These are phyloP conservation scores for Aspidapion aeneum DNA, from an alignment of 2,888 invertebrate species.

Conservation along the genomic window DNA sequence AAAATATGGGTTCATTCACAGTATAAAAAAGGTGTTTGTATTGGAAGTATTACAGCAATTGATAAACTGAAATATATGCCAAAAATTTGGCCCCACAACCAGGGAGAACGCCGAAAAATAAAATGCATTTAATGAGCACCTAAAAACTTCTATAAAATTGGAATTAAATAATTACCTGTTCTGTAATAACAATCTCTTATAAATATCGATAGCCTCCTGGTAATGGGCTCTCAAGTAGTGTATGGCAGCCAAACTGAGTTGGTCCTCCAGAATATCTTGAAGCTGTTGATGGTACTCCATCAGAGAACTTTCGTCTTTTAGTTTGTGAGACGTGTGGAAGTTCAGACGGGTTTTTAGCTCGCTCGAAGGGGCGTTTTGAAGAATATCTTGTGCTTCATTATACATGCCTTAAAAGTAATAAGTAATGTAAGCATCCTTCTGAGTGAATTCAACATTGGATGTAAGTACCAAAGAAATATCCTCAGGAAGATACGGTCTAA, in stretches of 20 bases:
- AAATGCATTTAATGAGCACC: background rate
- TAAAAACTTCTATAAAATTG: background rate
- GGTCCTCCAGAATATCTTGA: conserved; percentile 89
- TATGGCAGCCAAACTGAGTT: conserved; percentile 91
- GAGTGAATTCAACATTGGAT: conserved; percentile 4
- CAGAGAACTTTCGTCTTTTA: conserved; percentile 81
- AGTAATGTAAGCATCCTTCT: too few relatives aligned
- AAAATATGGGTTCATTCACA: too few relatives aligned
- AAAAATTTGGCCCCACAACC: too few relatives aligned
- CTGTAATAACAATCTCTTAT: conserved; percentile 87
- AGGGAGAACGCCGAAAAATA: too few relatives aligned
- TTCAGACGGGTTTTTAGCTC: conserved; percentile 71
- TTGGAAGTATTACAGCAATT: too few relatives aligned
- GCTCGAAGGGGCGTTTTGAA: conserved; percentile 58
- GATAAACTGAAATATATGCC: too few relatives aligned
- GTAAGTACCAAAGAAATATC: background rate
- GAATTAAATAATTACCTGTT: conserved; percentile 65
- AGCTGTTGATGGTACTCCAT: conserved; percentile 82
- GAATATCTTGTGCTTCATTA: conserved; percentile 63
- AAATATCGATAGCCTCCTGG: conserved; percentile 98
- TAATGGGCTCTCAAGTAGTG: conserved; percentile 96
- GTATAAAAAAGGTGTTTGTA: too few relatives aligned
- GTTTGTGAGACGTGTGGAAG: conserved; percentile 93
- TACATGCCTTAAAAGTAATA: conserved; percentile 63
- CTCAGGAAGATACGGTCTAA: background rate